phyloP scores from a whole-genome alignment of 2,113 vertebrate genomes.

The Hassar affinis region DNA sequence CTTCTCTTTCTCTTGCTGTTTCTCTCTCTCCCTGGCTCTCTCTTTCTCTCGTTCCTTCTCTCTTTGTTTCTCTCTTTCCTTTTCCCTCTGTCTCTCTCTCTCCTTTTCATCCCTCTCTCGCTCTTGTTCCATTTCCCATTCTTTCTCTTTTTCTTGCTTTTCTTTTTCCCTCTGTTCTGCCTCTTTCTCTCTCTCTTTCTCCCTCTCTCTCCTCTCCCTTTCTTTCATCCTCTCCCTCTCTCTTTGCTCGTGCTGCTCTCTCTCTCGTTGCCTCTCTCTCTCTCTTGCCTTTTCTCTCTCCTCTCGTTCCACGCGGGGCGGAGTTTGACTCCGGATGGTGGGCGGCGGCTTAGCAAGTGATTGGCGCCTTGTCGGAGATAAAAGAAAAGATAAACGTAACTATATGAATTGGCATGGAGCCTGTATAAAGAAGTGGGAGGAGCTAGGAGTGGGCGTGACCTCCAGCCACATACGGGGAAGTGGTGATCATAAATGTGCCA shows the following conservation, averaged over 20 bases:
- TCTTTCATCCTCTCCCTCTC: conserved; percentile 34
- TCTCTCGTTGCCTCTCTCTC: conserved; percentile 37
- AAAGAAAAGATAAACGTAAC: not conserved
- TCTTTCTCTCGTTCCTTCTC: not conserved
- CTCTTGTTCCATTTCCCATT: conserved; percentile 8
- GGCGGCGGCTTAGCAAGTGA: conserved; percentile 50
- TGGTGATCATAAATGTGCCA: too few species aligned
- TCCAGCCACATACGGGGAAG: not conserved
- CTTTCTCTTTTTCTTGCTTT: conserved; percentile 25
- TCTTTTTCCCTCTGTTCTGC: conserved; percentile 17
- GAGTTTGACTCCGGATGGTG: conserved; percentile 52
- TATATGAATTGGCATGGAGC: not conserved
- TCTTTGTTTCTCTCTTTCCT: not conserved
- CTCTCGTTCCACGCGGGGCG: conserved; percentile 51
- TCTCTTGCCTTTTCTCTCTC: conserved; percentile 33
- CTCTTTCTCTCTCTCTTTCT: conserved; percentile 5
- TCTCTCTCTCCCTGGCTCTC: conserved; percentile 5
- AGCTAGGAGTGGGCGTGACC: not conserved
- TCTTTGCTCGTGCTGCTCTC: conserved; percentile 33
- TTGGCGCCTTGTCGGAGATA: conserved; percentile 48
- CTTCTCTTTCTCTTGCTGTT: not conserved
- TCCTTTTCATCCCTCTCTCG: conserved; percentile 12
- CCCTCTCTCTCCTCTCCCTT: conserved; percentile 26
- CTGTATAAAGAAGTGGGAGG: not conserved
- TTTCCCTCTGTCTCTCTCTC: not conserved